Evolutionary conservation across 2,888 invertebrate species (phyloP), one percentile per base, ranked within the genome.

Genomic region (Hylaea fasciaria): DNA sequence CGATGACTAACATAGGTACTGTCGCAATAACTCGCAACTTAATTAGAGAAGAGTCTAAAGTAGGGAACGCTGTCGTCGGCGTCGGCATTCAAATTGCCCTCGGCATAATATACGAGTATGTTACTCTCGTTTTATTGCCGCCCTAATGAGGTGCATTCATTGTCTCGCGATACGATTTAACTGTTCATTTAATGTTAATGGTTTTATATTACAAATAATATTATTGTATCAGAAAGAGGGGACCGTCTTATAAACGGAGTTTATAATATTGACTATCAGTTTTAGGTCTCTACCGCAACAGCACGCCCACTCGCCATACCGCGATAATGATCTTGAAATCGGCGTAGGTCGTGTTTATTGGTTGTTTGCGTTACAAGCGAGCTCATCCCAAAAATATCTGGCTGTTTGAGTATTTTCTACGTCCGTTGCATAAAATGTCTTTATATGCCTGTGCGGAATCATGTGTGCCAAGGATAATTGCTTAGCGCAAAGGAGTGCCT

Each of bases 301-400:
- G 62, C 12, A 78, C 87, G 76, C 87, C 89, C 81, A 89, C 88
- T 77, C 71, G 57, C 57, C 71, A 75, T 81, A 76, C 73, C 79
- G 66, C 82, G 85, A 86, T 90, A 90, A 89, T 91, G 90, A 89
- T 89, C 88, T 85, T 83, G 82, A 81, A 82, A 81, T 81, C 81
- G 71, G 85, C 86, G 90, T 91, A 89, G 90, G 91, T 81, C 77
- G 87, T 80, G 83, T 86, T 87, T 87, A 87, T 86, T 83, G 79
- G 76, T 75, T 80, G 74, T 81, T 78, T 77, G 72, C 72, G 68
- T 69, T 72, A 64, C 32, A 32, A 71, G 66, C 63, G 66, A 68
- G 68, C 70, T 73, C 72, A 74, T 76, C 74, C 65, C 70, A 70
- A 73, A 79, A 75, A 69, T 71, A 62, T 60, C 50, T 64, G 48